These are phyloP conservation scores for Endomychus coccineus DNA, from an alignment of 2,888 invertebrate species.

Conservation along the genomic window DNA sequence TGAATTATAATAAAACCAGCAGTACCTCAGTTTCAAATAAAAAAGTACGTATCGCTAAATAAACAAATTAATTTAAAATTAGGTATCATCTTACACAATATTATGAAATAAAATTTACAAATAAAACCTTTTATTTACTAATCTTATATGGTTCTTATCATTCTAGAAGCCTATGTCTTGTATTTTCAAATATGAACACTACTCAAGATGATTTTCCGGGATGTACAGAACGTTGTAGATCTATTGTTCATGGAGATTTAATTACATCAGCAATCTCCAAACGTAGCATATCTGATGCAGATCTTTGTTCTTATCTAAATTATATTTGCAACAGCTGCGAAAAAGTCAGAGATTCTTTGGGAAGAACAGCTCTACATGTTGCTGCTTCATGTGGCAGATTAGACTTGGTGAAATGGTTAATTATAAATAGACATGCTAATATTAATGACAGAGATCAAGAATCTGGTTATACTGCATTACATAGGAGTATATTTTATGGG, in stretches of 20 bases:
- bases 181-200: slow-evolving; percentile 11
- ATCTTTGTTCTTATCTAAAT: slow-evolving; percentile 44
- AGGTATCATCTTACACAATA: too few species aligned
- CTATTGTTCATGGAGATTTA: slow-evolving; percentile 50
- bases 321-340: slow-evolving; percentile 43
- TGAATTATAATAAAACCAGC: too few species aligned
- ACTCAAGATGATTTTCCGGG: slow-evolving; percentile 31
- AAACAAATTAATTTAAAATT: too few species aligned
- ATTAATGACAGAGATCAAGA: slow-evolving; percentile 60
- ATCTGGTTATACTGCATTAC: slow-evolving; percentile 74
- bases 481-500: slow-evolving; percentile 75
- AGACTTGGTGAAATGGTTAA: slow-evolving; percentile 65
- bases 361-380: slow-evolving; percentile 72
- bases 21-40: too few species aligned
- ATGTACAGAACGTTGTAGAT: slow-evolving; percentile 55
- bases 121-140: too few species aligned
- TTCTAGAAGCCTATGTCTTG: too few species aligned
- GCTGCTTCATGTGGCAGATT: slow-evolving; percentile 67
- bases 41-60: too few species aligned
- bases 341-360: slow-evolving; percentile 46
- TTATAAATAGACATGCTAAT: slow-evolving; percentile 55
- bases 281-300: slow-evolving; percentile 51
- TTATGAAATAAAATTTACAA: too few species aligned
- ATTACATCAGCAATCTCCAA: slow-evolving; percentile 61
- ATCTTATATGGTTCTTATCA: too few species aligned